Base-by-base conservation (phyloP, 2,888 invertebrate genomes). In the Sarcophaga subvicina region DNA sequence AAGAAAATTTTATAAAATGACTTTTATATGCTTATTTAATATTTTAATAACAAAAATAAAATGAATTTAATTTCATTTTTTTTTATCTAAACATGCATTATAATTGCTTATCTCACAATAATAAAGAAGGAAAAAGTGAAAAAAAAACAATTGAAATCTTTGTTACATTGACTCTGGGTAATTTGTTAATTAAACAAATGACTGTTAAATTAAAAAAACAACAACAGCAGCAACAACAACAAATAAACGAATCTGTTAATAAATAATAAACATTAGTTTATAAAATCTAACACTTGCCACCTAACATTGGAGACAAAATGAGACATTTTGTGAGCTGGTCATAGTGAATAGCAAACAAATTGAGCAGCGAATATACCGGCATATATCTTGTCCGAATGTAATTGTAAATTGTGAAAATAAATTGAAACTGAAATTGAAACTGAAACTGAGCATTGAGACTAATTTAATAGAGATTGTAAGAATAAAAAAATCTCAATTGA, bases 121-220 rank as follows among this genome's bases (percentile, higher is more conserved):
- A 25, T 14, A 60, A 25, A n/a, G 63, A 27, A 27, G 10, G n/a
- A 64, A 45, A 11, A 60, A 25, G 10, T 66, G 45, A 45, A 5
- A 14, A 37, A 67, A 14, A 69, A 14, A 69, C 20, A 69, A 69
- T 22, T 45, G 20, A 45, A 69, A 69, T 47, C 69, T 69, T 63
- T 73, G 20, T 80, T 47, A 78, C 2, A 25, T 45, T 60, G 64
- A 17, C n/a, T 59, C 0, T 11, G 54, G 66, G 59, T 69, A 69
- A 63, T 63, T 75, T 69, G 69, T 81, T 62, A 69, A 62, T 67
- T 73, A 27, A 60, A 72, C n/a, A 67, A 25, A 77, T 64, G 37
- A 37, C 37, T 37, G 37, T 37, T 37, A 37, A 37, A 37, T 37
- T 37, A 22, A 25, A 12, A 45, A 22, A 14, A 22, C 60, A 47